phyloP scores from a whole-genome alignment of 2,888 invertebrate species.

The Scrobipalpa atriplicella region DNA sequence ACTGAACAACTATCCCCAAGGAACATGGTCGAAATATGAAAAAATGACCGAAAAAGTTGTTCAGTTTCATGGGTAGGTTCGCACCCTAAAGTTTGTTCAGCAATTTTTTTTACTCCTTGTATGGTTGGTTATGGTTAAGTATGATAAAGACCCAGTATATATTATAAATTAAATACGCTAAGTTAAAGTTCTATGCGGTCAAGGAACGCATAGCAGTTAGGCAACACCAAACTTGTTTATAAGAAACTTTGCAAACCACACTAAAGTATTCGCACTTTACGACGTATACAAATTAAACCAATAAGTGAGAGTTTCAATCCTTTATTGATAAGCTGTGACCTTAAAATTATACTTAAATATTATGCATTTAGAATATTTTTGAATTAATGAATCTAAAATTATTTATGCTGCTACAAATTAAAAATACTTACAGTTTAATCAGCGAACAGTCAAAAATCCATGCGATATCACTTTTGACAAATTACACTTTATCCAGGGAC shows the following conservation, averaged over 20 bases:
- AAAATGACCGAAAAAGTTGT: too few species aligned
- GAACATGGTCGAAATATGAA: too few species aligned
- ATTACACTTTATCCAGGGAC: too few species aligned
- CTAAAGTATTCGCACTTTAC: not conserved
- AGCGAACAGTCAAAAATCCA: not conserved
- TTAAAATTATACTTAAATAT: not conserved
- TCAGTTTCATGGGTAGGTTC: too few species aligned
- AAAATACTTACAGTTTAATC: not conserved
- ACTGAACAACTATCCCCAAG: too few species aligned
- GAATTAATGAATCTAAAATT: not conserved
- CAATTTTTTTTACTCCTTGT: too few species aligned
- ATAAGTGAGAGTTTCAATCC: slow-evolving; percentile 2
- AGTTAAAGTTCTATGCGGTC: slow-evolving; percentile 27
- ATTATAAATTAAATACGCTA: not conserved
- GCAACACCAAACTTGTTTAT: slow-evolving; percentile 37
- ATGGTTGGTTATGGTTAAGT: too few species aligned
- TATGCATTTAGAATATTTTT: too few species aligned
- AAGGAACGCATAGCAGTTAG: slow-evolving; percentile 34
- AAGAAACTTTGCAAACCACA: not conserved
- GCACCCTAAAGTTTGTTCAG: too few species aligned
- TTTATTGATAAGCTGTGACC: not conserved
- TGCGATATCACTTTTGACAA: not conserved
- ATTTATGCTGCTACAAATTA: not conserved
- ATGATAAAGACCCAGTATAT: not conserved
- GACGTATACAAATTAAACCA: not conserved